These are phyloP conservation scores for Falco rusticolus DNA, from an alignment of 2,797 vertebrate species.

Conservation along the genomic window DNA sequence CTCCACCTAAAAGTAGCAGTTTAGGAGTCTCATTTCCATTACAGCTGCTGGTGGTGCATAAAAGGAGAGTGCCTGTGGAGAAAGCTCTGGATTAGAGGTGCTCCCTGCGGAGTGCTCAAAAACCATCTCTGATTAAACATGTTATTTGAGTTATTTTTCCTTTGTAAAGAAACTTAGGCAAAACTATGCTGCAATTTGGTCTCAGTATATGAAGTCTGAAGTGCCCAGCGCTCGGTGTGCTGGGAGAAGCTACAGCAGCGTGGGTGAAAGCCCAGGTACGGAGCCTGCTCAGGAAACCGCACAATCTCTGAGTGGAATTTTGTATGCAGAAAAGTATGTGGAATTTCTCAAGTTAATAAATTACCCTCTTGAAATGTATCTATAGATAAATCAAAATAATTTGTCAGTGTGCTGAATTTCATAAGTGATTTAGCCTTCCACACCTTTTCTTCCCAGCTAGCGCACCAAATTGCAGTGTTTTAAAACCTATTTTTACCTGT, in stretches of 20 bases:
- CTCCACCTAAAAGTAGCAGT: neutral
- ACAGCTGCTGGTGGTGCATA: constrained; percentile 4
- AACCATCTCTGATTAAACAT: neutral
- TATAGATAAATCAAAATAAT: neutral
- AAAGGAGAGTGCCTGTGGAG: constrained; percentile 38
- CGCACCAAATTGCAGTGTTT: neutral
- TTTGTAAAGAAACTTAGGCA: neutral
- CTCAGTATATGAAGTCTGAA: neutral
- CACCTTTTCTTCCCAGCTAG: neutral
- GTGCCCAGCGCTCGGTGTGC: fast-evolving
- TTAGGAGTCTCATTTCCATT: constrained; percentile 22
- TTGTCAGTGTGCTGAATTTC: neutral
- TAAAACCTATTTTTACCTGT: neutral
- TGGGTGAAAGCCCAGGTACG: neutral
- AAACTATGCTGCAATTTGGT: neutral
- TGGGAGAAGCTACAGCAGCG: neutral
- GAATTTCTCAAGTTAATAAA: neutral
- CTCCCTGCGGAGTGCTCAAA: constrained; percentile 18
- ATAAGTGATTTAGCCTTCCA: neutral
- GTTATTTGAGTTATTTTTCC: constrained; percentile 6
- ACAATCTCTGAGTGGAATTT: neutral
- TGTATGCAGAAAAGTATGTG: fast-evolving
- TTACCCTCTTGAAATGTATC: neutral
- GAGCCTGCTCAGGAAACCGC: neutral
- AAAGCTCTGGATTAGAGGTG: neutral